These are phyloP conservation scores for Sterrhoptilus dennistouni DNA, from an alignment of 2,113 vertebrate genomes.

Conservation along the genomic window DNA sequence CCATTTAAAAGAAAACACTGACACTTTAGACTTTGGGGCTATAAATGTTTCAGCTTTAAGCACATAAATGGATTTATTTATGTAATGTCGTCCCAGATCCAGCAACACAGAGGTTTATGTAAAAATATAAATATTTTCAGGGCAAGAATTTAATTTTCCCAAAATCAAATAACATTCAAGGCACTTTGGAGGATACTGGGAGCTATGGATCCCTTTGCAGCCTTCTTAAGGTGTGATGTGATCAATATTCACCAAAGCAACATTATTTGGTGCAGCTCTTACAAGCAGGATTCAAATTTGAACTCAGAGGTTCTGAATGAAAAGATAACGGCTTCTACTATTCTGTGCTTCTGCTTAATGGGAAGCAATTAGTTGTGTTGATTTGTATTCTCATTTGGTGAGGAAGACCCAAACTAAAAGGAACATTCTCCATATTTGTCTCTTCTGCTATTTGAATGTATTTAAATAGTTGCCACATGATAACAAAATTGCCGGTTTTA, in stretches of 20 bases:
- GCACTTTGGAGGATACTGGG: rapidly evolving
- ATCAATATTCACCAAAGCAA: not conserved
- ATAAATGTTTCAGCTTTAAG: not conserved
- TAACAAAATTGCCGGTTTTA: not conserved
- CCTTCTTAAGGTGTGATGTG: not conserved
- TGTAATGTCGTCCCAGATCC: not conserved
- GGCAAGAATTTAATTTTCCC: not conserved
- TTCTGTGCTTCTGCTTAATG: not conserved
- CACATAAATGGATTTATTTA: not conserved
- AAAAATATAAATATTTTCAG: not conserved
- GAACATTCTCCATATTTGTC: not conserved
- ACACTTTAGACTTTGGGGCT: not conserved
- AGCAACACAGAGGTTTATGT: not conserved
- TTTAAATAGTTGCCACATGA: not conserved
- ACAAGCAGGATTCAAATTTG: not conserved
- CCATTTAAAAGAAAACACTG: not conserved
- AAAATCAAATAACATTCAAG: not conserved
- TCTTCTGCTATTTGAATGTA: not conserved
- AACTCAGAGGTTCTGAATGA: not conserved
- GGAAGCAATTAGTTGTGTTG: not conserved
- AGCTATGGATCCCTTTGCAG: not conserved
- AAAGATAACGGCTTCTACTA: not conserved
- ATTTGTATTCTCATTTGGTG: not conserved
- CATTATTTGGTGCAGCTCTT: not conserved
- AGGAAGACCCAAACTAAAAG: not conserved